Evolutionary conservation across 2,888 invertebrate genomes (phyloP), one percentile per base, ranked within the genome.

Genomic region (Saturnia pavonia): DNA sequence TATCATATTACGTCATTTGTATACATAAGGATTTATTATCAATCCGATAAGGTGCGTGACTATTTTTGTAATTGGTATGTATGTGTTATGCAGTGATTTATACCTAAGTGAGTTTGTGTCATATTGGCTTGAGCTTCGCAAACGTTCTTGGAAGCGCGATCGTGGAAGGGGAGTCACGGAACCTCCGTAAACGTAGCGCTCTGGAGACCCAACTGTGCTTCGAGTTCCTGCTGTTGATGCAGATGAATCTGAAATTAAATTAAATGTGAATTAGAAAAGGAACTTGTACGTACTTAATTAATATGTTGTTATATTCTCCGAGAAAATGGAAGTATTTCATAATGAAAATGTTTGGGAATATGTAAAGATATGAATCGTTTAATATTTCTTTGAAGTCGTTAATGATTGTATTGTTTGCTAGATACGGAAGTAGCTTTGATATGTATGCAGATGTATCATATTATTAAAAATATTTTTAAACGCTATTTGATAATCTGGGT

Each of bases 121-220:
- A 74, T 90, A 80, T 54, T 90, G 88, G 81, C 94, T 94, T 72
- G 91, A 85, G 80, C 90, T 89, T 71, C 92, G 90, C 74, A 93
- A 84, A 68, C 94, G 91, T 81, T 94, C 94, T 79, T 93, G 94
- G 80, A 94, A 94, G 74, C 95, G 91, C 51, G 94, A 93, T 65
- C 94, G 88, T 66, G 95, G 94, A 72, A 95, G 90, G 34, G 95
- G 95, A 68, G 95, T 95, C 72, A 95, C 85, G 69, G 95, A 94
- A 54, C 95, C 95, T 25, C 94, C 94, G 81, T 95, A 95, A 73
- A 94, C 90, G 80, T 95, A 95, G 80, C 94, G 89, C 77, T 92
- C 92, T 34, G 92, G 91, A 19, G 90, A 88, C 7, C 85, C 87
- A 12, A 92, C 84, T 1, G 94, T 91, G 76, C 86, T 91, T 69